phyloP scores from a whole-genome alignment of 2,888 invertebrate genomes.

The Axea sp. region DNA sequence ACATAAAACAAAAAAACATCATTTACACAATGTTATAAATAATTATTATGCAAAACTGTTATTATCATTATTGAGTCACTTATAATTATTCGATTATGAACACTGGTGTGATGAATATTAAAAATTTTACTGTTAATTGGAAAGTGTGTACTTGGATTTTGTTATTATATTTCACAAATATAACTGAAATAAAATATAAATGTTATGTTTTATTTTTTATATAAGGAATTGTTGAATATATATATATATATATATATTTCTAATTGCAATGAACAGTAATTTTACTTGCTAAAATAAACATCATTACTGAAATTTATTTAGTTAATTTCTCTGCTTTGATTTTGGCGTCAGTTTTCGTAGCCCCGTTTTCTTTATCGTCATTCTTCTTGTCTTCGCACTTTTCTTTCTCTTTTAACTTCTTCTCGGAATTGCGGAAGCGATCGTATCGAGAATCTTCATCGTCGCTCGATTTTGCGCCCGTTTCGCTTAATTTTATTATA shows the following conservation, averaged over 20 bases:
- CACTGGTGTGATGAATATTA: conserved; percentile 1
- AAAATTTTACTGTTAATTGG: background rate
- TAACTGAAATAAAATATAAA: background rate
- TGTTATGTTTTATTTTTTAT: background rate
- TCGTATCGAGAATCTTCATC: conserved; percentile 85
- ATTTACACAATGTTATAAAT: conserved; percentile 15
- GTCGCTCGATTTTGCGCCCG: conserved; percentile 82
- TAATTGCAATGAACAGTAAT: too few species aligned
- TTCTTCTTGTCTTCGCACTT: conserved; percentile 79
- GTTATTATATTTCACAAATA: background rate
- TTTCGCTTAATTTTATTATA: conserved; percentile 83
- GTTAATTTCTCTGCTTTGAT: conserved; percentile 69
- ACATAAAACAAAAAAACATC: too few species aligned
- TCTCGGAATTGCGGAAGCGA: conserved; percentile 85
- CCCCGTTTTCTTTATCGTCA: conserved; percentile 74
- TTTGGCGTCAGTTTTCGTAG: conserved; percentile 71
- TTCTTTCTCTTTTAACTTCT: conserved; percentile 80
- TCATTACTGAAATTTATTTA: conserved; percentile 63
- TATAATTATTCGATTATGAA: conserved; percentile 9
- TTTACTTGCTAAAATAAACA: background rate
- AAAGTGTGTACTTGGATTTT: background rate
- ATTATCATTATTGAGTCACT: background rate
- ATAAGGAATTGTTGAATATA: background rate
- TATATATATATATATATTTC: background rate
- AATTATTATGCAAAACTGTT: conserved; percentile 10